phyloP scores from a whole-genome alignment of 2,888 invertebrate genomes.

The Gnatocerus cornutus region DNA sequence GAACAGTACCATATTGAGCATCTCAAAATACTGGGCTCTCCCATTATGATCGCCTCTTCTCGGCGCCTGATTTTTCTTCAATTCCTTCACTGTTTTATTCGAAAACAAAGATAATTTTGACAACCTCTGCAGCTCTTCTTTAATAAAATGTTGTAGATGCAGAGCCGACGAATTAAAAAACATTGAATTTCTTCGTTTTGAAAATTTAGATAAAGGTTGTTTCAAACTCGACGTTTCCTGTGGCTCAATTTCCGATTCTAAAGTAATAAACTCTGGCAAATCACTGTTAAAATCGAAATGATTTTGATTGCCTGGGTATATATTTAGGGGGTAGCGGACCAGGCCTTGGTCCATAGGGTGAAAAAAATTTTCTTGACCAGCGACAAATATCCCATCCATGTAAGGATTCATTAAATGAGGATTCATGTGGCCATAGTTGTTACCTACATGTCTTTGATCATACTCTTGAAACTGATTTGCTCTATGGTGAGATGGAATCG shows the following conservation, averaged over 20 bases:
- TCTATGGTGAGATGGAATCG: background rate
- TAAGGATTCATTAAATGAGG: conserved; percentile 1
- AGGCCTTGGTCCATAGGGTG: background rate
- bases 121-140: conserved; percentile 18
- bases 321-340: background rate
- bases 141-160: conserved; percentile 7
- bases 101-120: conserved; percentile 1
- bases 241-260: background rate
- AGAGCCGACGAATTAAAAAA: conserved; percentile 16
- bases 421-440: background rate
- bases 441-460: background rate
- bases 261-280: conserved; percentile 31
- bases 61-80: conserved; percentile 22
- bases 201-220: background rate
- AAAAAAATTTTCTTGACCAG: conserved; percentile 18
- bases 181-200: background rate
- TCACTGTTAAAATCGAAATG: conserved; percentile 16
- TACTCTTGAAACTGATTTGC: conserved; percentile 11
- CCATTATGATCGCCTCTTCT: background rate
- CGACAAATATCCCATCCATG: conserved; percentile 12
- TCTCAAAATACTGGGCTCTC: conserved; percentile 45
- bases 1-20: conserved; percentile 59
- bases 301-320: background rate
- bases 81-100: conserved; percentile 14
- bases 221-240: no score